A percentile compares a stretch with the other conserved stretches of the same genome.
These are phyloP conservation scores for Serrognathus titanus DNA, from an alignment of 2,888 invertebrate genomes.

Conservation along the genomic window DNA sequence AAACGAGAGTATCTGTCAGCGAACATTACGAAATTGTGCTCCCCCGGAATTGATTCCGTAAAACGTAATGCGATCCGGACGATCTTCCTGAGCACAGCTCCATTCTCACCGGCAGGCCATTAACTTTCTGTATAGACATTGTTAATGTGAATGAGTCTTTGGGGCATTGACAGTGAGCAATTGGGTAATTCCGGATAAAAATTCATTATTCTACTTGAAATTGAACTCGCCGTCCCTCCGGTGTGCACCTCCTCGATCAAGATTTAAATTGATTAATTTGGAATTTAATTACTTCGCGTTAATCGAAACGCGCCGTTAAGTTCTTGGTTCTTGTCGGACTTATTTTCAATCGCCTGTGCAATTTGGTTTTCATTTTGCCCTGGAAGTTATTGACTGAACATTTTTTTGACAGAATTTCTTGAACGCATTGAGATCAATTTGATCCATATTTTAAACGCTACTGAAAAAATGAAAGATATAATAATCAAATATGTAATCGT, in stretches of 20 bases:
- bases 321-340: neutral
- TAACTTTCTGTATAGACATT: slow-evolving; percentile 43
- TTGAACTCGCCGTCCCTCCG: slow-evolving; percentile 13
- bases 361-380: no score
- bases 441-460: no score
- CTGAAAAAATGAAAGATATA: no score
- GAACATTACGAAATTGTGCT: neutral
- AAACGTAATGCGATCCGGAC: slow-evolving; percentile 6
- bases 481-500: no score
- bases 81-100: slow-evolving; percentile 8
- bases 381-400: no score
- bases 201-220: slow-evolving; percentile 28
- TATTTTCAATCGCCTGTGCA: neutral
- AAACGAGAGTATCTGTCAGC: slow-evolving; percentile 4
- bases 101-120: slow-evolving; percentile 30
- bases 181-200: slow-evolving; percentile 30
- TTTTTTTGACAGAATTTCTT: no score
- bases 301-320: neutral
- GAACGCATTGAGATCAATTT: no score
- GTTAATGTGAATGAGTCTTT: slow-evolving; percentile 45
- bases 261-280: slow-evolving; percentile 22
- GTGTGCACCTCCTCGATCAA: slow-evolving; percentile 14
- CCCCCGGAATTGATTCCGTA: slow-evolving; percentile 4
- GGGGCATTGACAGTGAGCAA: slow-evolving; percentile 42
- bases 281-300: slow-evolving; percentile 16